Evolutionary conservation across 1,140 invertebrate species (phyloP).

Genomic region (Watersipora subatra): DNA sequence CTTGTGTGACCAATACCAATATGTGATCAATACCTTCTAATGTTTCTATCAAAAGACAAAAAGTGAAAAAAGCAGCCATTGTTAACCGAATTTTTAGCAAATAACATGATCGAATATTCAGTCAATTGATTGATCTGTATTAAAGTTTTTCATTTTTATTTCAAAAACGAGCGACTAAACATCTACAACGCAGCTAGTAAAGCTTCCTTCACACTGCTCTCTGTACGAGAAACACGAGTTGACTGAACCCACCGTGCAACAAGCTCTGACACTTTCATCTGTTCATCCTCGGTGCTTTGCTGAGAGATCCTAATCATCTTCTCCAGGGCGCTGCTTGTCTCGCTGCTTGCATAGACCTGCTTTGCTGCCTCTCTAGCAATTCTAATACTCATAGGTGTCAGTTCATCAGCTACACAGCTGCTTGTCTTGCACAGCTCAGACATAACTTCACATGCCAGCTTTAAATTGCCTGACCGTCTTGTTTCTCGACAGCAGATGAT

Average conservation of each 20-base stretch:
- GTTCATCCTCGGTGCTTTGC: background rate
- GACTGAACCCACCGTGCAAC: background rate
- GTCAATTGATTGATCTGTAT: too few relatives aligned
- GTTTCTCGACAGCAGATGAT: background rate
- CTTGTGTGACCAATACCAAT: too few relatives aligned
- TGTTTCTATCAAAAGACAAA: too few relatives aligned
- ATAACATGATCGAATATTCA: too few relatives aligned
- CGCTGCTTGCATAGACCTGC: slow-evolving; percentile 24
- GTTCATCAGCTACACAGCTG: too few relatives aligned
- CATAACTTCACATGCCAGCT: background rate
- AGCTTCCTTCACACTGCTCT: too few relatives aligned
- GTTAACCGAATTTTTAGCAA: too few relatives aligned
- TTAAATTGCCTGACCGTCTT: background rate
- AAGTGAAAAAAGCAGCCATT: too few relatives aligned
- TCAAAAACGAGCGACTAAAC: too few relatives aligned
- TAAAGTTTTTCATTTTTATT: too few relatives aligned
- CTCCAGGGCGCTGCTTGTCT: slow-evolving; percentile 17
- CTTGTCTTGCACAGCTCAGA: background rate
- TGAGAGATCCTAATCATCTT: slow-evolving; percentile 15
- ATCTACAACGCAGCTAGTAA: too few relatives aligned
- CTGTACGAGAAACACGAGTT: background rate
- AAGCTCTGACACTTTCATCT: background rate
- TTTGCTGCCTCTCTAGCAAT: slow-evolving; percentile 29
- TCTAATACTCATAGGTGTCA: slow-evolving; percentile 11
- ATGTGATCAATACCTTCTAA: too few relatives aligned